These are phyloP conservation scores for Cyclopterus lumpus DNA, from an alignment of 2,797 vertebrate species.

Conservation along the genomic window DNA sequence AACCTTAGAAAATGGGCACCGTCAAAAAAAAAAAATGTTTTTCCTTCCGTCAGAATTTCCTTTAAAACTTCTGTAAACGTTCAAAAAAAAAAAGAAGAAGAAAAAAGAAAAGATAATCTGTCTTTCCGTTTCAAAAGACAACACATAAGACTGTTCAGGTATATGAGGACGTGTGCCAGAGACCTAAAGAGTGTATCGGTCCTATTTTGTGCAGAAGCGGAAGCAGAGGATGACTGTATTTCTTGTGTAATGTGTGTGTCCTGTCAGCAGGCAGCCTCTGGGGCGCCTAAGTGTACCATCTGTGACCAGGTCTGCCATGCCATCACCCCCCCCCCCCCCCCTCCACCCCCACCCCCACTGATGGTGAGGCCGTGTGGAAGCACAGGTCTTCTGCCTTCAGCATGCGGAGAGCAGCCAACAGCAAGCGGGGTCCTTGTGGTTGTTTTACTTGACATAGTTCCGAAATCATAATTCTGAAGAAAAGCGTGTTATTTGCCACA, in stretches of 20 bases:
- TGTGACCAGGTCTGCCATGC: conserved; percentile 74
- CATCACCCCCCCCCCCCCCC: conserved; percentile 64
- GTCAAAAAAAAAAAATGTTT: background rate
- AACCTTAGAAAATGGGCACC: background rate
- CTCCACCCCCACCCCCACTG: conserved; percentile 60
- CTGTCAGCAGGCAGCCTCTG: conserved; percentile 75
- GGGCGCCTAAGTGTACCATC: conserved; percentile 77
- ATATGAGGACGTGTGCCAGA: background rate
- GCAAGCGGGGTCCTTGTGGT: conserved; percentile 47
- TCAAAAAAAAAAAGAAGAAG: background rate
- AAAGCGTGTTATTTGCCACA: background rate
- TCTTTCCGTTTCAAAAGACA: background rate
- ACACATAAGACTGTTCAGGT: background rate
- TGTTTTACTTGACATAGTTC: conserved; percentile 27
- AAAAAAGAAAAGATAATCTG: background rate
- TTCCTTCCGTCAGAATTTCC: background rate
- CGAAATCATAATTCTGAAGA: background rate
- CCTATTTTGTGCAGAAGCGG: conserved; percentile 40
- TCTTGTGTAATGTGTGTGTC: conserved; percentile 73
- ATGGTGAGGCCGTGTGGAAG: conserved; percentile 45
- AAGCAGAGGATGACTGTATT: conserved; percentile 66
- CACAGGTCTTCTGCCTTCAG: conserved; percentile 50
- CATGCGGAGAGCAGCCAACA: conserved; percentile 37
- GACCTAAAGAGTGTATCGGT: conserved; percentile 29
- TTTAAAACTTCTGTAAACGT: background rate